Conservation (phyloP, 2,797 vertebrate genomes). For the Onychomys leucogaster region DNA sequence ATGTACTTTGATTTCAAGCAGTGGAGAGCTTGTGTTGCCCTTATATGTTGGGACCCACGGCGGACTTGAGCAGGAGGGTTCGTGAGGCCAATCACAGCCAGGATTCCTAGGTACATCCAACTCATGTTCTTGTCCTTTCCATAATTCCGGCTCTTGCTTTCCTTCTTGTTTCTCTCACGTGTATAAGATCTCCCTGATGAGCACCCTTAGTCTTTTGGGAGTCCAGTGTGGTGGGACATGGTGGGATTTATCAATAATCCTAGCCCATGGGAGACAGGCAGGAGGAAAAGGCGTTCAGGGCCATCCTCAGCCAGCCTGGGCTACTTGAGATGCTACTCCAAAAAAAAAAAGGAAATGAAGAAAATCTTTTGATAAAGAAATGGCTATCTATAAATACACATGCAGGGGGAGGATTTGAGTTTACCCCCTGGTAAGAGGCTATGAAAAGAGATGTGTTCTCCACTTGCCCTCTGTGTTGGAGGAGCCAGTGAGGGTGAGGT, state of each 20-base stretch:
- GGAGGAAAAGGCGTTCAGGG: neutral
- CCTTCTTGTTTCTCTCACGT: neutral
- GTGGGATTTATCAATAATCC: neutral
- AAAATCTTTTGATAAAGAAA: constrained; percentile 39
- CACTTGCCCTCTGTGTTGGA: neutral
- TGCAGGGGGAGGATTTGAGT: neutral
- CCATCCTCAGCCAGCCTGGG: neutral
- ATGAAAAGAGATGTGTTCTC: neutral
- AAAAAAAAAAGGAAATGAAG: neutral
- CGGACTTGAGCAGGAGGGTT: neutral
- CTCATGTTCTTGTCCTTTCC: neutral
- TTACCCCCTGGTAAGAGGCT: neutral
- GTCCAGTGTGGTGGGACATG: neutral
- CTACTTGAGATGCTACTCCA: neutral
- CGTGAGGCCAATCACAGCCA: neutral
- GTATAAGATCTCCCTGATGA: neutral
- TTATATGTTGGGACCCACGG: neutral
- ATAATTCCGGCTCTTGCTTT: neutral
- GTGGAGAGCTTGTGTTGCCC: neutral
- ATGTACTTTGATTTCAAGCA: constrained; percentile 12
- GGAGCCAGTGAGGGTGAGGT: neutral
- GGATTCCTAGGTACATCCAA: rapidly evolving
- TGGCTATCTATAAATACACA: neutral
- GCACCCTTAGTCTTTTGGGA: neutral
- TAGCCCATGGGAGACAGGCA: neutral